Percentiles rank a stretch among this genome's conserved stretches.
Conservation (phyloP, 1,140 invertebrate genomes). For the Aphelinus atriplicis region DNA sequence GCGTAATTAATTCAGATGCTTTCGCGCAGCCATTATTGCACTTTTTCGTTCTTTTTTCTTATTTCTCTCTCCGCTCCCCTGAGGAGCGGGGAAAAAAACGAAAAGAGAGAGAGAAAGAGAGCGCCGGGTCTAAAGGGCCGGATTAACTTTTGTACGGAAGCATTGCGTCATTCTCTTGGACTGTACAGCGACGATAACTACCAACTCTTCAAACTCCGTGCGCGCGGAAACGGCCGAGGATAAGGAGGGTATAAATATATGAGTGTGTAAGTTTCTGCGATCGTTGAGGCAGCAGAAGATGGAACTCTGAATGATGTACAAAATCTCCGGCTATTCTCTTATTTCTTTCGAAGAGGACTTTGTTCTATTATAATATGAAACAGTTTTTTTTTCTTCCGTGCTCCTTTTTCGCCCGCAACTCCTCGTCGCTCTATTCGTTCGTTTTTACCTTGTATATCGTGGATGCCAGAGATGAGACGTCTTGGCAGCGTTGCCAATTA, state of each 20-base stretch:
- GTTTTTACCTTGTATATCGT: too few relatives aligned
- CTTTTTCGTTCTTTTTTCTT: background rate
- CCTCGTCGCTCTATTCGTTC: too few relatives aligned
- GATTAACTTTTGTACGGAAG: constrained; percentile 29
- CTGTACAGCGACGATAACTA: background rate
- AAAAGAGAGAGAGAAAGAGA: background rate
- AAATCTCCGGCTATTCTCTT: background rate
- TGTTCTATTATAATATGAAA: constrained; percentile 10
- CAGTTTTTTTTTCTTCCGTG: background rate
- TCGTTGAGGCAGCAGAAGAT: background rate
- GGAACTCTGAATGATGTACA: constrained; percentile 20
- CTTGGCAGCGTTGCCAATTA: too few relatives aligned
- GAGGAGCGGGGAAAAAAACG: background rate
- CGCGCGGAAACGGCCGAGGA: background rate
- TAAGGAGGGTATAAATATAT: background rate
- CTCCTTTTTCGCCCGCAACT: background rate
- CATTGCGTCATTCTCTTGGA: constrained; percentile 1
- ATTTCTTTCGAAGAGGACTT: background rate
- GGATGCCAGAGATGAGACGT: too few relatives aligned
- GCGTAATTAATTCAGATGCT: constrained; percentile 25
- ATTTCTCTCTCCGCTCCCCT: background rate
- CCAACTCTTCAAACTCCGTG: constrained; percentile 6
- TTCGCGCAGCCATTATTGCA: background rate
- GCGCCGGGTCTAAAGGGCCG: background rate
- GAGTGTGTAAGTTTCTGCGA: background rate